These are phyloP conservation scores for Eupithecia subfuscata DNA, from an alignment of 2,888 invertebrate genomes.

Conservation along the genomic window DNA sequence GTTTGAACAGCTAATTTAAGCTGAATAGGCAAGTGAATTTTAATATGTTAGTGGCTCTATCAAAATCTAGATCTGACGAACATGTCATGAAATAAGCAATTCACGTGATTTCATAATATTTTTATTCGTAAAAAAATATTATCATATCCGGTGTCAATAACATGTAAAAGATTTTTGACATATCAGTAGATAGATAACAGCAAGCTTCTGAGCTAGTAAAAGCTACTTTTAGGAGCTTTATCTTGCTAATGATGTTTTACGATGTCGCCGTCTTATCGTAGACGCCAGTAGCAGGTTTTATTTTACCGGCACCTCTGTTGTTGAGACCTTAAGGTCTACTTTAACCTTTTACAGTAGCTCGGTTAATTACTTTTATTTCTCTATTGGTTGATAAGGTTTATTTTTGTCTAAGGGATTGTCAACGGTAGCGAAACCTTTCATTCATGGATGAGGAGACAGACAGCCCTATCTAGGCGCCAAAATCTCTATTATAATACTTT, in stretches of 20 bases:
- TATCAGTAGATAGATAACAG: conserved; percentile 35
- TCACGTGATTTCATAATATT: not conserved
- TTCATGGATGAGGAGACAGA: conserved; percentile 6
- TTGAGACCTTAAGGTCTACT: conserved; percentile 49
- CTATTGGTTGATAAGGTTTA: conserved; percentile 7
- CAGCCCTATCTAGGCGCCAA: conserved; percentile 10
- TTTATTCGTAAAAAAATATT: not conserved
- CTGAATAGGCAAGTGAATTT: not conserved
- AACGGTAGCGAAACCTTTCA: conserved; percentile 16
- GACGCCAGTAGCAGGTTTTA: conserved; percentile 71
- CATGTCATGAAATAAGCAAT: not conserved
- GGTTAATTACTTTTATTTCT: not conserved
- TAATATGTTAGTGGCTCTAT: not conserved
- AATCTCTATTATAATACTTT: conserved; percentile 39
- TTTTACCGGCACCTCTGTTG: conserved; percentile 44
- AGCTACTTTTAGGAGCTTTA: conserved; percentile 75
- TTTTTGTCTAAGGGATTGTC: not conserved
- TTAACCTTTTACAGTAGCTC: conserved; percentile 33
- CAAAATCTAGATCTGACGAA: not conserved
- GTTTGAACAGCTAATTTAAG: no score
- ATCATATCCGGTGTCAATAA: conserved; percentile 11
- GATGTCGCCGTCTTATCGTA: conserved; percentile 76
- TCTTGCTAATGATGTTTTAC: conserved; percentile 83
- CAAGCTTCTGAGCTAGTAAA: conserved; percentile 65
- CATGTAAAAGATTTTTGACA: conserved; percentile 29